Base-by-base conservation (phyloP, 2,797 vertebrate species). In the Darevskia nairensis region DNA sequence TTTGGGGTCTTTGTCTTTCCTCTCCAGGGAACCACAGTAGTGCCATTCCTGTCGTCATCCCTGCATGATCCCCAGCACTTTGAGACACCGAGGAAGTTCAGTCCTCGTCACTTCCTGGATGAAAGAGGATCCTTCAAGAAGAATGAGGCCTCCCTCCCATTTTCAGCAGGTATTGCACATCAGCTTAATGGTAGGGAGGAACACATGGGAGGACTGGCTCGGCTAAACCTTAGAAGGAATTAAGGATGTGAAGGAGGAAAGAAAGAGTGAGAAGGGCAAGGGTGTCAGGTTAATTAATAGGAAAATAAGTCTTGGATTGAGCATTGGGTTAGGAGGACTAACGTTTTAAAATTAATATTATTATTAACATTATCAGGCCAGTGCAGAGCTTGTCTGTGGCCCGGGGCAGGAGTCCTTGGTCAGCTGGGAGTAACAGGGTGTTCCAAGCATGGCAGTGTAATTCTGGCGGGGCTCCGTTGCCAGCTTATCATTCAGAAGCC, bases 31-130 rank as follows among this genome's bases (percentile, higher is more conserved):
- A 92, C 91, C 10, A 83, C 87, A 27, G 32, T 86, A 10, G 61
- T 59, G 39, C 23, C 75, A 4, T 66, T 90, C 59, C 74, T 92
- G 21, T 15, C 71, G 3, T 39, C 91, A 0, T 84, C 50, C 9
- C 68, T 92, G 32, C 81, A 85, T 21, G 89, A 92, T 35, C 86
- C 88, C 3, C 25, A 41, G 41, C 74, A 46, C 23, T 92, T 88
- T 46, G 64, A 41, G 23, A 86, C 87, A 15, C 91, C 91, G 2
- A 35, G 27, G 55, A 86, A 88, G 35, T 92, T 92, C 61, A 92
- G 90, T 72, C 89, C 89, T 23, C 44, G 74, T 23, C 89, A 92
- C 77, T 90, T 92, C 10, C 79, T 92, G 66, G 75, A 86, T 72
- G 83, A 83, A 64, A 76, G 80, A 10, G 89, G 86, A 15, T 17